Evolutionary conservation across 2,113 vertebrate species (phyloP).

Genomic region (Orientallactaga bullata): DNA sequence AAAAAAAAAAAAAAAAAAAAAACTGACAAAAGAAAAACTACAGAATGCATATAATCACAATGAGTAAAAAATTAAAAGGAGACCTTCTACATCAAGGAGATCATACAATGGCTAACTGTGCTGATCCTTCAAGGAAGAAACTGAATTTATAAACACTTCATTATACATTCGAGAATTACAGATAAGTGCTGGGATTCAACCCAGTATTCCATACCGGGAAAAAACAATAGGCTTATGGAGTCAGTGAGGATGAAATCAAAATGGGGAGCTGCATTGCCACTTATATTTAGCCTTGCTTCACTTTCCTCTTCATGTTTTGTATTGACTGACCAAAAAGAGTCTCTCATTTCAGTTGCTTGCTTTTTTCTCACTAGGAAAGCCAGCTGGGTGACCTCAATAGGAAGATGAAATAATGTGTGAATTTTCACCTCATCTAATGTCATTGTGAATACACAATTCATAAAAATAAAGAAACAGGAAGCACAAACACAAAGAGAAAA

Average conservation of each 20-base stretch:
- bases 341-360: constrained; percentile 30
- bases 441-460: constrained; percentile 55
- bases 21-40: constrained; percentile 29
- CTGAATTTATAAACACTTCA: background rate
- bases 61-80: background rate
- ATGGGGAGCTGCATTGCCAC: background rate
- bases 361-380: constrained; percentile 50
- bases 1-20: background rate
- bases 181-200: background rate
- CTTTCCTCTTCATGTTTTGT: constrained; percentile 19
- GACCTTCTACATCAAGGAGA: background rate
- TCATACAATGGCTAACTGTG: background rate
- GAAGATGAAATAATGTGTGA: constrained; percentile 47
- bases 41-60: background rate
- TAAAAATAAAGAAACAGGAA: background rate
- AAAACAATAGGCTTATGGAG: constrained; percentile 10
- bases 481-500: background rate
- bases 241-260: background rate
- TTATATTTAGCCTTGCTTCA: background rate
- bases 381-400: constrained; percentile 46
- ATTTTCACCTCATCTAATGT: constrained; percentile 23
- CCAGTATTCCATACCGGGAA: background rate
- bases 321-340: constrained; percentile 18
- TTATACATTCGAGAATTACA: background rate
- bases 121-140: background rate